Evolutionary conservation across 2,888 invertebrate genomes (phyloP).

Genomic region (Aplocera efformata): DNA sequence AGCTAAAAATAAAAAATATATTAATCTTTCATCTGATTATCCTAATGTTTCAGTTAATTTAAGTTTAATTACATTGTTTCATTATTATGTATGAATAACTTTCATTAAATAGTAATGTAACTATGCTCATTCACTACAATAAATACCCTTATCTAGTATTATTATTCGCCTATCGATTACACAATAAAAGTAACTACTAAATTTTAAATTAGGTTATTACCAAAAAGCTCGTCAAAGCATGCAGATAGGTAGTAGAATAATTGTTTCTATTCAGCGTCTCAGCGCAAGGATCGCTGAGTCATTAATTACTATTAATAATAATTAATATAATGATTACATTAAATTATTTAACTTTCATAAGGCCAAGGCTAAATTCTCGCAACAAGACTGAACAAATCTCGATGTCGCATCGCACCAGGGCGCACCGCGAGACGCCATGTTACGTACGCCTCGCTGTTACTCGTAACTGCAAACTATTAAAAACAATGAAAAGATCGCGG

Average conservation of each 20-base stretch:
- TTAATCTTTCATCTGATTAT: slow-evolving; percentile 74
- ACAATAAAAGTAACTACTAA: slow-evolving; percentile 77
- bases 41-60: slow-evolving; percentile 68
- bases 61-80: slow-evolving; percentile 68
- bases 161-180: slow-evolving; percentile 76
- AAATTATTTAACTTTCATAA: slow-evolving; percentile 78
- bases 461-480: slow-evolving; percentile 28
- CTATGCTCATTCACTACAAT: slow-evolving; percentile 76
- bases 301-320: slow-evolving; percentile 56
- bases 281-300: slow-evolving; percentile 64
- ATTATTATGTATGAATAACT: slow-evolving; percentile 75
- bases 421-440: slow-evolving; percentile 29
- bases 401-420: slow-evolving; percentile 61
- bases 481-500: slow-evolving; percentile 33
- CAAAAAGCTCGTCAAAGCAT: slow-evolving; percentile 81
- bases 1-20: slow-evolving; percentile 81
- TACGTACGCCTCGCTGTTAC: slow-evolving; percentile 2
- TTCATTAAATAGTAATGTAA: slow-evolving; percentile 73
- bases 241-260: slow-evolving; percentile 78
- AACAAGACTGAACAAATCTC: slow-evolving; percentile 72
- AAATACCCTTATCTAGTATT: slow-evolving; percentile 78
- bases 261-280: slow-evolving; percentile 68
- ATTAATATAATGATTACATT: slow-evolving; percentile 74
- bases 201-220: slow-evolving; percentile 79
- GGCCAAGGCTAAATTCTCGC: slow-evolving; percentile 81